Conservation (phyloP, 1,140 invertebrate genomes). For the Brachionus koreanus region DNA sequence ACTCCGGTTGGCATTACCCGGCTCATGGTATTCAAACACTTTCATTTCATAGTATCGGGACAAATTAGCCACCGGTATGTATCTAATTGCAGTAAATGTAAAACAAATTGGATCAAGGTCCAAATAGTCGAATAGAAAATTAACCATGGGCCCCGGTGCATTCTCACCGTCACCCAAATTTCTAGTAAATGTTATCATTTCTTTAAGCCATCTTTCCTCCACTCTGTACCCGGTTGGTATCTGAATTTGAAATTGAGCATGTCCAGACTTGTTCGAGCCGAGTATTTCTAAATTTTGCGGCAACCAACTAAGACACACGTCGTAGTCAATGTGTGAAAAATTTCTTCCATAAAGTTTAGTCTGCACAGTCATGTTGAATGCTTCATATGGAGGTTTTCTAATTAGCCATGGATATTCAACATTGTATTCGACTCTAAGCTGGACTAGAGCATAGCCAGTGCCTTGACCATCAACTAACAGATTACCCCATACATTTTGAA, state of each 20-base stretch:
- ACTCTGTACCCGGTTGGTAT: conserved; percentile 80
- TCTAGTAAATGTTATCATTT: background rate
- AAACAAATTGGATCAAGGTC: conserved; percentile 73
- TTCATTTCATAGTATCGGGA: conserved; percentile 81
- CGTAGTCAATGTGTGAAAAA: conserved; percentile 73
- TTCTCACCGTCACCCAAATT: conserved; percentile 43
- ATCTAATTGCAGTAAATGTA: conserved; percentile 83
- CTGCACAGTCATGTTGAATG: conserved; percentile 70
- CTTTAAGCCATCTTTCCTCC: conserved; percentile 33
- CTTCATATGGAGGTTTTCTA: conserved; percentile 50
- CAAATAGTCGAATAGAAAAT: conserved; percentile 32
- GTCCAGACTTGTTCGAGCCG: conserved; percentile 77
- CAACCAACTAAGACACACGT: conserved; percentile 49
- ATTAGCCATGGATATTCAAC: conserved; percentile 45
- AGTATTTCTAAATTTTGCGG: conserved; percentile 63
- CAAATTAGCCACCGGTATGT: conserved; percentile 93
- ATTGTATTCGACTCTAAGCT: conserved; percentile 36
- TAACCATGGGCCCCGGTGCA: background rate
- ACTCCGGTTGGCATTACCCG: conserved; percentile 85
- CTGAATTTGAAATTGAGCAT: conserved; percentile 82
- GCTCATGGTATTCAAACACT: conserved; percentile 92
- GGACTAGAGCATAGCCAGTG: conserved; percentile 71
- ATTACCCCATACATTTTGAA: conserved; percentile 76
- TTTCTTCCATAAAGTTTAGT: conserved; percentile 80
- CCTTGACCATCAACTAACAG: conserved; percentile 83